Base-by-base conservation (phyloP, 2,888 invertebrate species). In the Chromoteleia sp. region DNA sequence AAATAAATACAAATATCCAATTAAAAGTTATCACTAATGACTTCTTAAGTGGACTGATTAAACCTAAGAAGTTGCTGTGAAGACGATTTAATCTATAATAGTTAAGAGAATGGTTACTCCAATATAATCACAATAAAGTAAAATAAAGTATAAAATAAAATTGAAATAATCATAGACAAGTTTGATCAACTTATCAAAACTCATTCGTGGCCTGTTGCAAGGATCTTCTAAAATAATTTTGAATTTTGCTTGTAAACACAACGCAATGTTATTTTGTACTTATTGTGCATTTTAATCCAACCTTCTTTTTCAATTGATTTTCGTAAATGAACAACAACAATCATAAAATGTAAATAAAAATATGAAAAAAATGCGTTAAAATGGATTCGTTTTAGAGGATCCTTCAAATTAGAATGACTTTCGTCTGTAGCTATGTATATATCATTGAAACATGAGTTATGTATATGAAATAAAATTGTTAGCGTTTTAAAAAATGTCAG, bases 401-500 rank as follows among this genome's bases (percentile, higher is more conserved):
- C 45, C 73, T 79, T 79, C 33, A 5, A 33, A 56, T 74, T 73
- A 73, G 61, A 70, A 21, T 67, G 52, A 79, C 65, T 65, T 73
- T 78, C 10, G 48, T 78, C 33, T 79, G 79, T 79, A 79, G 79
- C 43, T 73, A 68, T 79, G 74, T 79, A 79, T 79, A 79, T 79
- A 79, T 73, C 10, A 50, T 58, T 78, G 33, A 58, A 65, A 50
- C 14, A 50, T 33, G 65, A 71, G 58, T 71, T 77, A 73, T 71
- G 65, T 71, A 71, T 71, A 78, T 73, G 71, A 52, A 58, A 52
- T 50, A 58, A 67, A 65, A 76, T 17, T 41, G 14, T 68, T 61
- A 76, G 54, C 36, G 41, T 59, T 36, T 36, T n/a, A 15, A 50
- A n/a, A 33, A 45, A 36, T 58, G 14, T 71, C 45, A 61, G 39